A percentile compares a stretch with the other conserved stretches of the same genome.
These are phyloP conservation scores for Emydura subglobosa DNA, from an alignment of 2,113 vertebrate species.

Conservation along the genomic window DNA sequence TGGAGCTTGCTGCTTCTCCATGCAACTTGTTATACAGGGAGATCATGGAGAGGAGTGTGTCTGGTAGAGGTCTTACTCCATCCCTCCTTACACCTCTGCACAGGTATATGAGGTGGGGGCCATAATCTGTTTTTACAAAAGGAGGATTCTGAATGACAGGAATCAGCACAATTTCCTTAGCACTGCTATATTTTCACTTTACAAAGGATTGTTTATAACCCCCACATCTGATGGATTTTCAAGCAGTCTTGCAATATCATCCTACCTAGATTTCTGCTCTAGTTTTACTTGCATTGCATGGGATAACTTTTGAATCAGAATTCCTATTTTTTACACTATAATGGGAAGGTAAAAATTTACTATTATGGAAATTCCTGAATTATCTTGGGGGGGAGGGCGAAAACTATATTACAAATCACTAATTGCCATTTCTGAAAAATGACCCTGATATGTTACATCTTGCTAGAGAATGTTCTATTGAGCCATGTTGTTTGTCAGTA, in stretches of 20 bases:
- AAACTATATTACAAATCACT: neutral
- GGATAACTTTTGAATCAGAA: neutral
- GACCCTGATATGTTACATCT: neutral
- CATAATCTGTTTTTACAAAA: neutral
- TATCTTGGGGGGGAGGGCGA: neutral
- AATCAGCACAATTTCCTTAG: neutral
- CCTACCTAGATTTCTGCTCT: neutral
- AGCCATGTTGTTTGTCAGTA: neutral
- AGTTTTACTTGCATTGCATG: neutral
- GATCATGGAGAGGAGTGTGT: neutral
- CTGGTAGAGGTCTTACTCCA: neutral
- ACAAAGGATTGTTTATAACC: neutral
- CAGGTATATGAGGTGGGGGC: neutral
- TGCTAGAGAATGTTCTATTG: neutral
- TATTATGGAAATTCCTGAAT: neutral
- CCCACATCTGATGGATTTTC: neutral
- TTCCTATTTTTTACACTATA: neutral
- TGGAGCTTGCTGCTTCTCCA: neutral
- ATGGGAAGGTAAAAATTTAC: neutral
- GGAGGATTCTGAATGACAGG: neutral
- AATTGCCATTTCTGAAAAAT: neutral
- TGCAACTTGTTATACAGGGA: neutral
- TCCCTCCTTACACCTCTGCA: neutral
- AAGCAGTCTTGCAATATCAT: neutral
- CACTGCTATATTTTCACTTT: neutral